Conservation (phyloP, 2,888 invertebrate species). For the Plutella xylostella region DNA sequence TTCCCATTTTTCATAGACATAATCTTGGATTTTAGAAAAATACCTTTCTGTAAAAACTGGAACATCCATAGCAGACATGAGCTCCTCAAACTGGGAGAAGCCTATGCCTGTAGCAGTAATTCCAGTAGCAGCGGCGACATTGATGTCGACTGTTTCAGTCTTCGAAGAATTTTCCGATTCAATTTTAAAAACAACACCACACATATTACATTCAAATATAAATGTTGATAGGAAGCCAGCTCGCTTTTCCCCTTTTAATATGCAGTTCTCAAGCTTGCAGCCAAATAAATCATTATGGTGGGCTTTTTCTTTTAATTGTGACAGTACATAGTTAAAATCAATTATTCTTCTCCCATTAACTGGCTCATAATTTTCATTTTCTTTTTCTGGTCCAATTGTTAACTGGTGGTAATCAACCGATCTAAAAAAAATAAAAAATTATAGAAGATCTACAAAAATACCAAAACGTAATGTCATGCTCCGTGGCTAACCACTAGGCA, state of each 20-base stretch:
- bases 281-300: not conserved
- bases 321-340: not conserved
- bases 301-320: not conserved
- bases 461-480: no score
- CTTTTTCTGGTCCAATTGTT: no score
- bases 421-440: no score
- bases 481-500: no score
- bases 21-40: slow-evolving; percentile 11
- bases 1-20: slow-evolving; percentile 6
- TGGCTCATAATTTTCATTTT: no score
- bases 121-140: slow-evolving; percentile 15
- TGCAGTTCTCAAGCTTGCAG: not conserved
- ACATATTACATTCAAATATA: slow-evolving; percentile 1
- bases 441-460: no score
- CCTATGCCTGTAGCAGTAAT: slow-evolving; percentile 17
- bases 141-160: slow-evolving; percentile 11
- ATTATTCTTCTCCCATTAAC: not conserved
- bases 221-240: not conserved
- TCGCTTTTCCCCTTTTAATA: not conserved
- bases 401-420: no score
- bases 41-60: slow-evolving; percentile 5
- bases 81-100: slow-evolving; percentile 16
- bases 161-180: not conserved
- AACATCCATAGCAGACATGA: slow-evolving; percentile 16
- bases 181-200: not conserved